A percentile compares a stretch with the other conserved stretches of the same genome.
Evolutionary conservation across 1,140 invertebrate genomes (phyloP).

Genomic region (Macrocentrus cingulum): DNA sequence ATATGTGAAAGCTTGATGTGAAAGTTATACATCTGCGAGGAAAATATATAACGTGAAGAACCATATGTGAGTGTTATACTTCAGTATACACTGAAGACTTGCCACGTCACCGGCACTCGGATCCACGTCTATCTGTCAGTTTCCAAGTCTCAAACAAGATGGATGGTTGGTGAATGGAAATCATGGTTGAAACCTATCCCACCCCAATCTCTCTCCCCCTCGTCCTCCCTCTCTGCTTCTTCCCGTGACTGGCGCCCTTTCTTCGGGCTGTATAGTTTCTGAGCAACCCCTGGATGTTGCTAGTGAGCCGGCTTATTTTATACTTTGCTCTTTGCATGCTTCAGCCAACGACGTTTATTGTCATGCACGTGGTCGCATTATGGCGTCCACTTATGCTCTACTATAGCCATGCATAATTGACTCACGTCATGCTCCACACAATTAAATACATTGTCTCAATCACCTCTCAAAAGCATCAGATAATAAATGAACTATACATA

Average conservation of each 20-base stretch:
- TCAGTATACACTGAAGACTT: conserved; percentile 44
- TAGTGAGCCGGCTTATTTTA: conserved; percentile 23
- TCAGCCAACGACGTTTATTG: conserved; percentile 9
- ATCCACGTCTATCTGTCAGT: conserved; percentile 61
- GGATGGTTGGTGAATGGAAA: conserved; percentile 62
- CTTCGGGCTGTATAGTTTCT: conserved; percentile 19
- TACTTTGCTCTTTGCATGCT: conserved; percentile 24
- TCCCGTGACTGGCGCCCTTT: conserved; percentile 19
- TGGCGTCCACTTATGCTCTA: not conserved
- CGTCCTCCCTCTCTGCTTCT: conserved; percentile 15
- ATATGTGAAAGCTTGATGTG: no score
- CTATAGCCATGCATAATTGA: no score
- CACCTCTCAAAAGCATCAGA: no score
- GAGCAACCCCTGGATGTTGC: conserved; percentile 23
- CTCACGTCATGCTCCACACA: no score
- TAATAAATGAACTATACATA: no score
- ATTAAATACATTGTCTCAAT: no score
- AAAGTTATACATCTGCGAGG: not conserved
- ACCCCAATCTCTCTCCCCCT: conserved; percentile 27
- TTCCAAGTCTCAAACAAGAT: conserved; percentile 62
- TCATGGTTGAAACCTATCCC: conserved; percentile 56
- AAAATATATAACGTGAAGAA: no score
- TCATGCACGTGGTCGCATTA: not conserved
- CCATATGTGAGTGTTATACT: not conserved
- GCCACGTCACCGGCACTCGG: conserved; percentile 59